A percentile compares a stretch with the other conserved stretches of the same genome.
These are phyloP conservation scores for Sphinx pinastri DNA, from an alignment of 2,888 invertebrate genomes.

Conservation along the genomic window DNA sequence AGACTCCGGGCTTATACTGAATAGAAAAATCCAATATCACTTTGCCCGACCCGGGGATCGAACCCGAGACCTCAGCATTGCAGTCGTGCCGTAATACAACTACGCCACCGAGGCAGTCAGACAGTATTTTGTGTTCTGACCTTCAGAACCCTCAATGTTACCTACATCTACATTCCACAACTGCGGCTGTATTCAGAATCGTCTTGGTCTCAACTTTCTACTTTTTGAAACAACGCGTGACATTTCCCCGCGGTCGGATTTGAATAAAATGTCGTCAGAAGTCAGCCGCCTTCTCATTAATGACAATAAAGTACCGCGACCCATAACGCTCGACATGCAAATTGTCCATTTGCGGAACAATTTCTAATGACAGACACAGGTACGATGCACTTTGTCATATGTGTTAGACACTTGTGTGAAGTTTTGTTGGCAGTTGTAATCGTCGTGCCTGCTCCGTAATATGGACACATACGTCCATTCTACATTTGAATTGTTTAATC, in stretches of 20 bases:
- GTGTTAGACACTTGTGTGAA: not conserved
- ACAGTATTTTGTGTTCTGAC: no score
- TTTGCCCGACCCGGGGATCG: no score
- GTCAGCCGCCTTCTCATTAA: constrained; percentile 28
- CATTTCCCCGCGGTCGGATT: constrained; percentile 20
- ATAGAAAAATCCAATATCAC: no score
- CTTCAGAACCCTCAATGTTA: no score
- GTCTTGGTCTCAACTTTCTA: not conserved
- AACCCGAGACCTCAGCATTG: no score
- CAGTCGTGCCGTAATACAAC: no score
- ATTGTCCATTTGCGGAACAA: constrained; percentile 26
- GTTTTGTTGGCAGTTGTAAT: not conserved
- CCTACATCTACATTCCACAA: not conserved
- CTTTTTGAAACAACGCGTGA: not conserved
- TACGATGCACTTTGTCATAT: constrained; percentile 16
- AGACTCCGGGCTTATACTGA: no score
- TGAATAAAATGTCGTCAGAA: constrained; percentile 30
- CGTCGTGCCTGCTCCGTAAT: no score
- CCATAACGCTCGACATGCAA: constrained; percentile 20
- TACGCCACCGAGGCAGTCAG: no score
- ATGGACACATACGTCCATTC: no score
- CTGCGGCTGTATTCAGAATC: not conserved
- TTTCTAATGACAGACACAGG: constrained; percentile 27
- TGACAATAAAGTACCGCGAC: constrained; percentile 20
- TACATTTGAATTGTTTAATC: no score